A percentile compares a stretch with the other conserved stretches of the same genome.
Evolutionary conservation across 2,888 invertebrate species (phyloP).

Genomic region (Gymnocheta viridis): DNA sequence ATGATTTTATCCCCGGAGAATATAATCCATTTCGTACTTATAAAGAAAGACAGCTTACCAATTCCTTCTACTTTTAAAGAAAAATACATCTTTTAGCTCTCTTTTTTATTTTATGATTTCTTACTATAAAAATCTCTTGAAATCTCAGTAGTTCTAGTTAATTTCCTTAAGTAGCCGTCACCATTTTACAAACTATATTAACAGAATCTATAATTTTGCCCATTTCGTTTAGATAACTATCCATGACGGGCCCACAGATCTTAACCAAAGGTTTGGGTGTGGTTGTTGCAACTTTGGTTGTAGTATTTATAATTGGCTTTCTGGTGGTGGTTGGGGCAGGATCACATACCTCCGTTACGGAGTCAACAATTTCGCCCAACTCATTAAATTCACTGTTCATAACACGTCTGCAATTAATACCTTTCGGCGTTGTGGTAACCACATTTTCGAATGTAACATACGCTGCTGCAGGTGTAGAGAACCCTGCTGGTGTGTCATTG

Average conservation of each 20-base stretch:
- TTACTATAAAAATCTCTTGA: neutral
- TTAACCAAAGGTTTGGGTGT: constrained; percentile 35
- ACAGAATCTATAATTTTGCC: constrained; percentile 57
- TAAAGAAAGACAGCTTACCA: too few species aligned
- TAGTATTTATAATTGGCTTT: constrained; percentile 5
- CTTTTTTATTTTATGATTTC: too few species aligned
- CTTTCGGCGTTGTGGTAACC: neutral
- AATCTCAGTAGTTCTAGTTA: neutral
- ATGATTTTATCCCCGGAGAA: too few species aligned
- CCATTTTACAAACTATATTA: constrained; percentile 24
- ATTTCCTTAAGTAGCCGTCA: neutral
- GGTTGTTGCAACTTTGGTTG: neutral
- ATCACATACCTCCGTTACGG: constrained; percentile 47
- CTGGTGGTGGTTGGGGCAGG: constrained; percentile 22
- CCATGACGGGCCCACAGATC: constrained; percentile 42
- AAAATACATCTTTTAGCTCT: too few species aligned
- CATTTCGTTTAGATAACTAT: constrained; percentile 41
- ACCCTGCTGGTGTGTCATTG: too few species aligned
- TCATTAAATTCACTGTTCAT: constrained; percentile 59
- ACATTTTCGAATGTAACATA: too few species aligned
- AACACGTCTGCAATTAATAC: constrained; percentile 31
- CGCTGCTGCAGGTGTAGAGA: too few species aligned
- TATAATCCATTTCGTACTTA: too few species aligned
- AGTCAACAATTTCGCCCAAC: constrained; percentile 46
- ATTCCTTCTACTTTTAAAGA: too few species aligned